These are phyloP conservation scores for Drosophila sproati DNA, from an alignment of 1,140 invertebrate species.

Conservation along the genomic window DNA sequence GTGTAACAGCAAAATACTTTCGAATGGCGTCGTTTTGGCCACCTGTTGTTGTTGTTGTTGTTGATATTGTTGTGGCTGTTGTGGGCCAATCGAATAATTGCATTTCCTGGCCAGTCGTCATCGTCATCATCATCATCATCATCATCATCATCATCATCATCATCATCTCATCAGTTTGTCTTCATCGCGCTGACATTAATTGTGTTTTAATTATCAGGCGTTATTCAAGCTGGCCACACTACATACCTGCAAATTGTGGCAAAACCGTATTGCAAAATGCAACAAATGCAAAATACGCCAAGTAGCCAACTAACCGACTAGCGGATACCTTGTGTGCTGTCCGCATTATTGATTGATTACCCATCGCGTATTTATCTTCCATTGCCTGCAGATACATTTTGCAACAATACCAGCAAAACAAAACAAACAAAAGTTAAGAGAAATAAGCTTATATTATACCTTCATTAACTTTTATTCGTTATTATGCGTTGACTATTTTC, in stretches of 20 bases:
- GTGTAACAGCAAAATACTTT: constrained; percentile 53
- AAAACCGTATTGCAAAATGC: constrained; percentile 5
- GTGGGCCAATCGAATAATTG: constrained; percentile 79
- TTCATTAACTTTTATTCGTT: too few species aligned
- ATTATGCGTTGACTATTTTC: too few species aligned
- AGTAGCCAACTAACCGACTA: neutral
- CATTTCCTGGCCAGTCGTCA: constrained; percentile 67
- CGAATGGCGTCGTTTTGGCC: constrained; percentile 51
- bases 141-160: constrained; percentile 26
- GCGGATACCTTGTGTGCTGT: constrained; percentile 1
- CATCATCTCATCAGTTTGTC: constrained; percentile 33
- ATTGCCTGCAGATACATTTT: too few species aligned
- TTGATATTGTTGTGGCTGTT: constrained; percentile 20
- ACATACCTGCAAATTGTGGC: constrained; percentile 7
- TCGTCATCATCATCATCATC: constrained; percentile 31
- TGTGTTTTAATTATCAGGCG: constrained; percentile 68
- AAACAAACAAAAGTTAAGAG: too few species aligned
- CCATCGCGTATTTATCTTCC: too few species aligned
- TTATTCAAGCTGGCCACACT: constrained; percentile 15
- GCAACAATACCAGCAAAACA: too few species aligned
- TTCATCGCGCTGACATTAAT: constrained; percentile 62
- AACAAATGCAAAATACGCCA: neutral
- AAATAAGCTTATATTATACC: too few species aligned
- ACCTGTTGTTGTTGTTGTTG: constrained; percentile 12
- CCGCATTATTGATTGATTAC: too few species aligned